Base-by-base conservation (phyloP, 2,797 vertebrate species). In the Ceryle rudis region DNA sequence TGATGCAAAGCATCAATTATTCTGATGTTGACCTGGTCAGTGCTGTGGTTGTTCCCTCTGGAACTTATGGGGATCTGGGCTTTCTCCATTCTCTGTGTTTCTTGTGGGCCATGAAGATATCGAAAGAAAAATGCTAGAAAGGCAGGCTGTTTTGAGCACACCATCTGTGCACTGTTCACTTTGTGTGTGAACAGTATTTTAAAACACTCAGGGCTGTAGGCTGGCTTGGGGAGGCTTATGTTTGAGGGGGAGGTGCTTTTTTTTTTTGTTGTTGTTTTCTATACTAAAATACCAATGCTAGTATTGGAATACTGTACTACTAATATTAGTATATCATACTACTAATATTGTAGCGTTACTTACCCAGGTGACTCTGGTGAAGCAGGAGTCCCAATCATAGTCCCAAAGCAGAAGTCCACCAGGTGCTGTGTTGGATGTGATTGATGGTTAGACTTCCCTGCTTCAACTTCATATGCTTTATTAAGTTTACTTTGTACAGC, bases 191-290 rank as follows among this genome's bases (percentile, higher is more conserved):
- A 44, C 21, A 35, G 0, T 14, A 21, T 39, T 73, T 77, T 0
- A 1, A 57, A 85, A 55, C 64, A 3, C 12, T 39, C 12, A 4
- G 28, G 26, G 14, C 11, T 52, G 29, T 29, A 64, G 62, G 39
- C 52, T 93, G 44, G 41, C 44, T 57, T 54, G 23, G 28, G 29
- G 10, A 75, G 66, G 16, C 13, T 61, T 42, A 11, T 33, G 20
- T 54, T 41, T 72, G 66, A 81, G 72, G 16, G 8, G 3, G 1
- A 31, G 13, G 0, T 14, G 0, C 12, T 0, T 10, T 71, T 58
- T n/a, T 65, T 2, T 71, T 58, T n/a, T 65, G 2, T 65, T 3
- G 5, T 44, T 71, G 14, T 60, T 90, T 94, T 93, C 29, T 60
- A 7, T 39, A 19, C 23, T 72, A 39, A 82, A 89, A 85, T 41